These are phyloP conservation scores for Chironomus riparius DNA, from an alignment of 2,888 invertebrate species.

Conservation along the genomic window DNA sequence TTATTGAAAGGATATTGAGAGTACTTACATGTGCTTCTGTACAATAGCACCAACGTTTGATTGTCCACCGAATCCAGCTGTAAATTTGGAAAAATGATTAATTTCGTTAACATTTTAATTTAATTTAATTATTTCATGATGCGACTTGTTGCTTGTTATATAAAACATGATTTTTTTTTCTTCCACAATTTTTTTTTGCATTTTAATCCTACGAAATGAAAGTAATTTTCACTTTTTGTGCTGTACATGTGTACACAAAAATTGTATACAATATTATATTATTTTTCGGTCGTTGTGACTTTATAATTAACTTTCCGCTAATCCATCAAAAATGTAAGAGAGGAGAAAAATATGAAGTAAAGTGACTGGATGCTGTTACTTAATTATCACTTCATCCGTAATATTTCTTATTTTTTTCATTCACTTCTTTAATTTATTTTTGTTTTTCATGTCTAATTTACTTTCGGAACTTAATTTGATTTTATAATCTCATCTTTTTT, in stretches of 20 bases:
- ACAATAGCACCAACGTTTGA: slow-evolving; percentile 13
- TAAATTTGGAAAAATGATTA: not conserved
- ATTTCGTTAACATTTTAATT: not conserved
- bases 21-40: slow-evolving; percentile 35
- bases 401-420: not conserved
- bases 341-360: not conserved
- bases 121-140: too few species aligned
- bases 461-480: too few species aligned
- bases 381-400: slow-evolving; percentile 20
- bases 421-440: not conserved
- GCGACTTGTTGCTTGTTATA: not conserved
- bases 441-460: not conserved
- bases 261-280: not conserved
- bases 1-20: too few species aligned
- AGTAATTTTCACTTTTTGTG: slow-evolving; percentile 25
- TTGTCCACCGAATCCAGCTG: slow-evolving; percentile 3
- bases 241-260: not conserved
- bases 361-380: slow-evolving; percentile 8
- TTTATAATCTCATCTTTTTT: too few species aligned
- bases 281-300: not conserved
- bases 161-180: not conserved
- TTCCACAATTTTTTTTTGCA: slow-evolving; percentile 8
- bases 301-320: slow-evolving; percentile 27
- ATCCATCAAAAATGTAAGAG: slow-evolving; percentile 14
- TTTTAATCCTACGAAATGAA: slow-evolving; percentile 23